Evolutionary conservation across 2,113 vertebrate species (phyloP).

Genomic region (Eublepharis macularius): DNA sequence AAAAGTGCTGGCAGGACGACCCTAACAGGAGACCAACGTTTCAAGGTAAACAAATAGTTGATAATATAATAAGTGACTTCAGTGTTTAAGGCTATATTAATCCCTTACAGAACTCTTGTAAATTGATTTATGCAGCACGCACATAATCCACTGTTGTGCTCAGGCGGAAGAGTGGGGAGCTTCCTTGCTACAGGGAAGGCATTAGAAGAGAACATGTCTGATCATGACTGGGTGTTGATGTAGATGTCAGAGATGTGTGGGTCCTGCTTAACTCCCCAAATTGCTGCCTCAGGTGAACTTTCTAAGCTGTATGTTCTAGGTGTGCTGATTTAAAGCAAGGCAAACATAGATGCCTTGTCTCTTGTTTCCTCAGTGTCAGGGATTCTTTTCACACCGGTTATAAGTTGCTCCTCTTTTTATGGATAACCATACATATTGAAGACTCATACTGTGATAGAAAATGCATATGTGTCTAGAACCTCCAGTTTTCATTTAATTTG

Average conservation of each 20-base stretch:
- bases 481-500: too few relatives aligned
- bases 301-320: not conserved
- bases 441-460: not conserved
- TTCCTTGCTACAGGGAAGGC: slow-evolving; percentile 52
- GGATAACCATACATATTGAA: not conserved
- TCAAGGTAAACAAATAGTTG: slow-evolving; percentile 82
- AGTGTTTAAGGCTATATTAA: slow-evolving; percentile 61
- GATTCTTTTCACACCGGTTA: not conserved
- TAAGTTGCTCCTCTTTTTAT: not conserved
- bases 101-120: slow-evolving; percentile 41
- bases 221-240: slow-evolving; percentile 20
- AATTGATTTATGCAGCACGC: slow-evolving; percentile 53
- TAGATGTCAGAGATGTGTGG: slow-evolving; percentile 13
- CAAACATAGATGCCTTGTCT: not conserved
- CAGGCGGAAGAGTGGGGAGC: slow-evolving; percentile 47
- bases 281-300: slow-evolving; percentile 26
- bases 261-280: slow-evolving; percentile 1
- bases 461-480: not conserved
- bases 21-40: slow-evolving; percentile 88
- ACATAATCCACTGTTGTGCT: slow-evolving; percentile 48
- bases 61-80: slow-evolving; percentile 42
- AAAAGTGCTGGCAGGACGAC: slow-evolving; percentile 88
- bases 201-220: slow-evolving; percentile 61
- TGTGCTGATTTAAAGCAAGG: not conserved
- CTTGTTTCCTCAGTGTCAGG: not conserved